A percentile compares a stretch with the other conserved stretches of the same genome.
Conservation (phyloP, 2,888 invertebrate genomes). For the Acleris holmiana region DNA sequence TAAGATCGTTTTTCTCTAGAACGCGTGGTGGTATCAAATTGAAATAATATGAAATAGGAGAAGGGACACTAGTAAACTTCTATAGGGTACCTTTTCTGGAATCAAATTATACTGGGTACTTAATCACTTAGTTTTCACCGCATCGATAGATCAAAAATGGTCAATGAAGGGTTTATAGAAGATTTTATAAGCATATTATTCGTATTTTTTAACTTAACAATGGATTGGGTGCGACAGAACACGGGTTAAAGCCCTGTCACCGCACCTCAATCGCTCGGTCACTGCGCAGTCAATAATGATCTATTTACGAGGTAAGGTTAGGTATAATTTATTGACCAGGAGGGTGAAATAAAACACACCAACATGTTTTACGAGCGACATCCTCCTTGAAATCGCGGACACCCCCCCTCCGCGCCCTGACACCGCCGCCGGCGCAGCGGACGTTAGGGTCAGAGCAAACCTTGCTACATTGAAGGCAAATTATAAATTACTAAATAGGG, state of each 20-base stretch:
- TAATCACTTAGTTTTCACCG: too few relatives aligned
- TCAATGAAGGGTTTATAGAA: too few relatives aligned
- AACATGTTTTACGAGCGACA: slow-evolving; percentile 75
- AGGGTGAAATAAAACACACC: slow-evolving; percentile 79
- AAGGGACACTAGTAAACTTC: too few relatives aligned
- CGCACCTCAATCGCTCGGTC: neutral
- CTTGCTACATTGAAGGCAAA: neutral
- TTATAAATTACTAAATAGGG: neutral
- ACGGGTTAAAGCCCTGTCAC: slow-evolving; percentile 8
- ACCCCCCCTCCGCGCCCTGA: slow-evolving; percentile 13
- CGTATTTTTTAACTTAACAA: too few relatives aligned
- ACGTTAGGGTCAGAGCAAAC: slow-evolving; percentile 24
- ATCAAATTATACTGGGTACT: too few relatives aligned
- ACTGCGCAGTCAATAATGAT: slow-evolving; percentile 42
- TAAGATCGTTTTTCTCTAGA: too few relatives aligned
- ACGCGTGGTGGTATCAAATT: too few relatives aligned
- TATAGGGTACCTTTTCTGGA: too few relatives aligned
- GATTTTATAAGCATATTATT: too few relatives aligned
- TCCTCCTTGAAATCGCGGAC: slow-evolving; percentile 66
- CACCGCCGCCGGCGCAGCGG: slow-evolving; percentile 36
- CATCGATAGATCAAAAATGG: too few relatives aligned
- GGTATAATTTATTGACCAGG: slow-evolving; percentile 69
- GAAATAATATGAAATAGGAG: too few relatives aligned
- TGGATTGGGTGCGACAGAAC: neutral
- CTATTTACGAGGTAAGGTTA: slow-evolving; percentile 52